phyloP scores from a whole-genome alignment of 2,888 invertebrate species.

The Platynereis dumerilii region DNA sequence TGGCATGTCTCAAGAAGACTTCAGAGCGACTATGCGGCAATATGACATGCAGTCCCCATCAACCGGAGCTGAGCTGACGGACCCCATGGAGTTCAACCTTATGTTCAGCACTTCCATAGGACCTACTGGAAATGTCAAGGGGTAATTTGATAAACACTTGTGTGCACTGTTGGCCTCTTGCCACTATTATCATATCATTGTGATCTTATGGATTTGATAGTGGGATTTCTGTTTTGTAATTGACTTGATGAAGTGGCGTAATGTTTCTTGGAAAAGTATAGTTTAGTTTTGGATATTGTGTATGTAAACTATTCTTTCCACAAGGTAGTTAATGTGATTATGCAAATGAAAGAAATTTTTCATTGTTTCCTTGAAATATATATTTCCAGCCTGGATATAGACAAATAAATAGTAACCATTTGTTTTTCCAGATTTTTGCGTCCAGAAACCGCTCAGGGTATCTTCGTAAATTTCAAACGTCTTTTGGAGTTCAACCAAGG shows the following conservation, averaged over 20 bases:
- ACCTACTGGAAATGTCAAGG: conserved; percentile 92
- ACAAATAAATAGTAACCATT: too few relatives aligned
- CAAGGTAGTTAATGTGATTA: too few relatives aligned
- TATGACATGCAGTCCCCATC: conserved; percentile 94
- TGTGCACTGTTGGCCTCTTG: background rate
- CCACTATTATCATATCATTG: background rate
- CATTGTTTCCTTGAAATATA: too few relatives aligned
- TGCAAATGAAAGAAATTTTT: too few relatives aligned
- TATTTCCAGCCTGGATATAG: too few relatives aligned
- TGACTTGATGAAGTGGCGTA: background rate
- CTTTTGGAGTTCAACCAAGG: conserved; percentile 97
- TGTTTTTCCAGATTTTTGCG: conserved; percentile 76
- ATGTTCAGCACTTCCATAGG: conserved; percentile 99
- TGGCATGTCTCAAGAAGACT: conserved; percentile 89
- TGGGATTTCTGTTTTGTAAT: background rate
- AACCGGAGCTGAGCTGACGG: conserved; percentile 90
- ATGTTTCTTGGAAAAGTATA: too few relatives aligned
- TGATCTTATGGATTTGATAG: background rate
- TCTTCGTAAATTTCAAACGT: conserved; percentile 99
- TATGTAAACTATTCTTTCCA: too few relatives aligned
- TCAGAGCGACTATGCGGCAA: conserved; percentile 82
- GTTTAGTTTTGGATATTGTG: too few relatives aligned
- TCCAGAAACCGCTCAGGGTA: conserved; percentile 99
- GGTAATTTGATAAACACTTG: conserved; percentile 66
- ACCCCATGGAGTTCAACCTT: conserved; percentile 97